Evolutionary conservation across 2,113 vertebrate genomes (phyloP).

Genomic region (Pyxicephalus adspersus): DNA sequence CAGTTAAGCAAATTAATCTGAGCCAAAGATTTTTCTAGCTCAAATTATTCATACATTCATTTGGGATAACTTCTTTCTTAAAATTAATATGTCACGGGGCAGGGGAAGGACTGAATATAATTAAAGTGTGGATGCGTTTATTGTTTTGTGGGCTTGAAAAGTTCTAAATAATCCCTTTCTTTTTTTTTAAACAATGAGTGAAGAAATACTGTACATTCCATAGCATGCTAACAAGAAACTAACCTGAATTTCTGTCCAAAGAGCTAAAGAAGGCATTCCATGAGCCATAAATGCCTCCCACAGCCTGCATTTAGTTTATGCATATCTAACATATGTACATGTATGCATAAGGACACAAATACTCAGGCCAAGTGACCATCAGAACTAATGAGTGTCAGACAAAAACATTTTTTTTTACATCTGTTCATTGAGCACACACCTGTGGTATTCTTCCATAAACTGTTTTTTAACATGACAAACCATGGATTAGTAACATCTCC

Average conservation of each 20-base stretch:
- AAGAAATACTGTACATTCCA: background rate
- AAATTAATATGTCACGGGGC: background rate
- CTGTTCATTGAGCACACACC: slow-evolving; percentile 45
- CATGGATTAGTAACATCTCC: slow-evolving; percentile 10
- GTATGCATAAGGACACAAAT: slow-evolving; percentile 45
- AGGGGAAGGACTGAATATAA: background rate
- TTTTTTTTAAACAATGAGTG: background rate
- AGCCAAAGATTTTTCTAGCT: slow-evolving; percentile 16
- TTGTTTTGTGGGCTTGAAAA: background rate
- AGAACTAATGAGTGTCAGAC: slow-evolving; percentile 45
- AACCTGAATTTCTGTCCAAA: background rate
- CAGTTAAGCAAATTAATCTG: slow-evolving; percentile 39
- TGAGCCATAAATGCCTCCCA: slow-evolving; percentile 7
- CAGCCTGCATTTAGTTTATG: slow-evolving; percentile 31
- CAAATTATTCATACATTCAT: slow-evolving; percentile 32
- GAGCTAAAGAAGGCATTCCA: background rate
- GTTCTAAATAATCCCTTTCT: background rate
- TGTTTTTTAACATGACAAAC: slow-evolving; percentile 10
- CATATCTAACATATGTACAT: slow-evolving; percentile 47
- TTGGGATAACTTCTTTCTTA: slow-evolving; percentile 19
- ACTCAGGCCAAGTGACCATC: slow-evolving; percentile 44
- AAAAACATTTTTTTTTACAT: slow-evolving; percentile 47
- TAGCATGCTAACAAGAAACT: background rate
- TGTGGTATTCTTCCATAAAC: slow-evolving; percentile 33
- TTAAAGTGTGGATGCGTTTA: background rate